Evolutionary conservation across 2,797 vertebrate species (phyloP), one percentile per base, ranked within the genome.

Genomic region (Crax fasciolata): DNA sequence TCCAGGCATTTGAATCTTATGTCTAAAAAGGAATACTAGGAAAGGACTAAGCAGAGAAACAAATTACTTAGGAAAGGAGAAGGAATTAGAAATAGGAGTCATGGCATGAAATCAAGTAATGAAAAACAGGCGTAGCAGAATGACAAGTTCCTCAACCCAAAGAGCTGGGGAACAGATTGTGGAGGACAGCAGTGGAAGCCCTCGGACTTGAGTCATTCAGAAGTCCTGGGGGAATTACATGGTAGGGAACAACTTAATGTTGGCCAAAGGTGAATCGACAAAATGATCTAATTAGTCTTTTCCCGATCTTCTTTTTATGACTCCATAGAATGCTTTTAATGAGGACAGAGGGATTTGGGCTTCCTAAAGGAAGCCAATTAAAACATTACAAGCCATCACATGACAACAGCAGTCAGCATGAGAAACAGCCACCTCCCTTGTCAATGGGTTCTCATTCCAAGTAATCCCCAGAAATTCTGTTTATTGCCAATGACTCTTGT

Each of bases 281-380:
- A 70, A 76, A 76, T 73, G 25, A 87, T 68, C 73, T 61, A 73
- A 77, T 86, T 57, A 74, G 72, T 41, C 67, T 78, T 92, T 90
- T 89, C 87, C 93, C 79, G 55, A 83, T 76, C 73, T 73, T 70
- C 74, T 68, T 92, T 82, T 48, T 52, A 28, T 63, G 68, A 79
- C 63, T 79, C 58, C 39, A 13, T 30, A 84, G 80, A 71, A 83
- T 54, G 63, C 41, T 73, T 57, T 35, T 83, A 59, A 86, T 83
- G 92, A 82, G 79, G 79, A 84, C 52, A 71, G 83, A 57, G 87
- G 84, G 92, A 88, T 61, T 76, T 76, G 59, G 73, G 54, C 58
- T 79, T 58, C 28, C 63, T 43, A 9, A 48, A 54, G 32, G 63
- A 75, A 88, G 90, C 83, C 76, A 88, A 85, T 25, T 25, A 63